phyloP scores from a whole-genome alignment of 2,888 invertebrate genomes.

The Orthosia cruda region DNA sequence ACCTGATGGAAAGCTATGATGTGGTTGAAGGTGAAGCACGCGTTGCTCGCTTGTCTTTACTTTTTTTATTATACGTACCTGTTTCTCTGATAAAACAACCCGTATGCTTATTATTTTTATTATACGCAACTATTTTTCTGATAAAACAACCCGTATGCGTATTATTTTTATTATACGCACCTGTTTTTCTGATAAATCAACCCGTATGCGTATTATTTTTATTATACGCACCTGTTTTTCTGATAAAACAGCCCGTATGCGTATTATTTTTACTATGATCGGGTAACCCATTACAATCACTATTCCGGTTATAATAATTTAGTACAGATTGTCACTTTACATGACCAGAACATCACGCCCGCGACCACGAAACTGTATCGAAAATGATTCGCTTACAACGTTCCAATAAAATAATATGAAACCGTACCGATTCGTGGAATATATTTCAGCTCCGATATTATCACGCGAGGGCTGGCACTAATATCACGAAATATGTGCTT shows the following conservation, averaged over 20 bases:
- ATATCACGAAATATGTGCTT: constrained; percentile 48
- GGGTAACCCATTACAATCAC: neutral
- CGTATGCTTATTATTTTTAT: neutral
- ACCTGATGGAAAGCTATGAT: no score
- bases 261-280: neutral
- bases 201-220: no score
- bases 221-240: neutral
- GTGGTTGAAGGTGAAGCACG: no score
- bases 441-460: constrained; percentile 36
- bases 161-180: neutral
- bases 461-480: constrained; percentile 25
- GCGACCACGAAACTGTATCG: neutral
- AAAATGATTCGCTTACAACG: constrained; percentile 11
- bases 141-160: neutral
- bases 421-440: constrained; percentile 17
- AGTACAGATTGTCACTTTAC: constrained; percentile 13
- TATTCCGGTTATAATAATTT: neutral
- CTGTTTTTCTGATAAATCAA: neutral
- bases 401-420: constrained; percentile 19
- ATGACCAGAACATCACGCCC: neutral
- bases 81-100: neutral
- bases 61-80: neutral
- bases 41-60: no score
- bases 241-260: neutral
- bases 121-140: no score